Evolutionary conservation across 1,140 invertebrate genomes (phyloP).

Genomic region (Drosophila nannoptera): DNA sequence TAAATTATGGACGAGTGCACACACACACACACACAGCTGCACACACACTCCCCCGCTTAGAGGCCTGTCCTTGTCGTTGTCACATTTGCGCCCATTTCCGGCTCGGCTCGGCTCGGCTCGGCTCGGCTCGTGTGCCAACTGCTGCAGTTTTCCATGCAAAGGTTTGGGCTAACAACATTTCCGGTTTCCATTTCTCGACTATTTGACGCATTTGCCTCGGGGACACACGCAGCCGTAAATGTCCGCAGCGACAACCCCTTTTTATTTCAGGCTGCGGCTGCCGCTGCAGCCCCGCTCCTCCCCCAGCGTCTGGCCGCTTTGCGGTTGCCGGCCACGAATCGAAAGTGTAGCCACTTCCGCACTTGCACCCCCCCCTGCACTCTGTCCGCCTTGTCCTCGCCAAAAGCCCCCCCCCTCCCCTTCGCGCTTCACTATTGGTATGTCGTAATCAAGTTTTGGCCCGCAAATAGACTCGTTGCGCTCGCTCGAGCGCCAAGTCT

Average conservation of each 20-base stretch:
- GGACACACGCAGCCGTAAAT: conserved; percentile 50
- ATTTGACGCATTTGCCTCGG: conserved; percentile 51
- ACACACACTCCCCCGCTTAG: conserved; percentile 12
- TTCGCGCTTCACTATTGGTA: conserved; percentile 2
- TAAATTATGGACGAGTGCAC: conserved; percentile 62
- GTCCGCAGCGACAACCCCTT: conserved; percentile 55
- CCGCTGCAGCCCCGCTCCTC: conserved; percentile 53
- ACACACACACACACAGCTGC: conserved; percentile 25
- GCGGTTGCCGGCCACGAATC: conserved; percentile 53
- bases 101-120: conserved; percentile 30
- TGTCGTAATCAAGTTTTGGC: conserved; percentile 67
- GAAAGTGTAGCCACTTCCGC: conserved; percentile 48
- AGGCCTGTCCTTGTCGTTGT: conserved; percentile 36
- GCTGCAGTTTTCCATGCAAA: background rate
- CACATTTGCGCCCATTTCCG: conserved; percentile 70
- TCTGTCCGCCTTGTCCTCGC: no score
- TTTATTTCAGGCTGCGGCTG: conserved; percentile 32
- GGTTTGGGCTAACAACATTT: conserved; percentile 61
- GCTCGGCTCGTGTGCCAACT: conserved; percentile 11
- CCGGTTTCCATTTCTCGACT: conserved; percentile 73
- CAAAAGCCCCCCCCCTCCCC: conserved; percentile 18
- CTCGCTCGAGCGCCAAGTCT: conserved; percentile 69
- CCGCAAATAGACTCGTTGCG: conserved; percentile 70
- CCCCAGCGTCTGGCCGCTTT: conserved; percentile 23
- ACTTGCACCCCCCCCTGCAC: conserved; percentile 3